These are phyloP conservation scores for Atherinomorus stipes DNA, from an alignment of 2,113 vertebrate species.

Conservation along the genomic window DNA sequence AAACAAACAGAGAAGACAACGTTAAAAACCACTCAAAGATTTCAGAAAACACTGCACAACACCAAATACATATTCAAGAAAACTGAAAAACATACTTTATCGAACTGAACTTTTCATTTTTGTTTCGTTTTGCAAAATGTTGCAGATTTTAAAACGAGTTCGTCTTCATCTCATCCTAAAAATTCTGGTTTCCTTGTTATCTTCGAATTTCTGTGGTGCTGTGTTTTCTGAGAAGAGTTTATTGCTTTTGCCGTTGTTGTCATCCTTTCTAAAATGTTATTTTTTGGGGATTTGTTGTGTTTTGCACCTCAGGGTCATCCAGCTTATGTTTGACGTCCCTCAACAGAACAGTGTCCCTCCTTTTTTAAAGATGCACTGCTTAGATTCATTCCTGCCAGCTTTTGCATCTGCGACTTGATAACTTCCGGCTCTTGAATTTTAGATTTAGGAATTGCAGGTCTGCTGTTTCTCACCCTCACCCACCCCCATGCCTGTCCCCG, in stretches of 20 bases:
- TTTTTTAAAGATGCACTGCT: background rate
- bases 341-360: background rate
- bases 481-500: background rate
- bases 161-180: too few relatives aligned
- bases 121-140: too few relatives aligned
- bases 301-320: too few relatives aligned
- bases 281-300: background rate
- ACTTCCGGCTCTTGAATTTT: slow-evolving; percentile 4
- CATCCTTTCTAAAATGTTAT: background rate
- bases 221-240: background rate
- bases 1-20: too few relatives aligned
- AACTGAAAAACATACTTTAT: too few relatives aligned
- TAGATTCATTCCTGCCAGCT: background rate
- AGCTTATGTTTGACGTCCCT: background rate
- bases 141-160: too few relatives aligned
- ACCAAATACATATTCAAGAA: too few relatives aligned
- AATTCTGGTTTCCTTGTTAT: too few relatives aligned
- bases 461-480: slow-evolving; percentile 27
- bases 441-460: background rate
- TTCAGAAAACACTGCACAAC: too few relatives aligned
- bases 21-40: too few relatives aligned
- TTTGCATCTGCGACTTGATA: background rate
- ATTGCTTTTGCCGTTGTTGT: background rate
- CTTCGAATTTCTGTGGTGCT: too few relatives aligned
- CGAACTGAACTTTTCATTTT: too few relatives aligned